Base-by-base conservation (phyloP, 2,888 invertebrate genomes). In the Pseudeuparius sepicola region DNA sequence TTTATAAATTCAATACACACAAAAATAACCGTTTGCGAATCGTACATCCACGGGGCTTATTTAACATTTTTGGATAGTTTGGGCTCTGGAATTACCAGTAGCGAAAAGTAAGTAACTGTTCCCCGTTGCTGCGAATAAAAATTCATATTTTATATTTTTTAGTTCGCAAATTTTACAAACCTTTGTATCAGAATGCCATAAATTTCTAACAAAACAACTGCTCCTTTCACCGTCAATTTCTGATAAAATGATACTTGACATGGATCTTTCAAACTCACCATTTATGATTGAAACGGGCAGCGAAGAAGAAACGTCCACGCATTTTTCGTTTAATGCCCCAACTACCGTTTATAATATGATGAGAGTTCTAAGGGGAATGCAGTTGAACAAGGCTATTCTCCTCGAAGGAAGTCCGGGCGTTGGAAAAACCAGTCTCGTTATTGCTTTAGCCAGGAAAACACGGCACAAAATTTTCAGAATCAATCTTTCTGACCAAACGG, bases 361-460 rank as follows among this genome's bases (percentile, higher is more conserved):
- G 40, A 74, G 93, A 39, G 58, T 98, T 6, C 61, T 98, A 23
- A 73, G 97, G 37, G 94, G 87, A 0, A 66, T 98, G 51, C 89
- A 93, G 53, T 61, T 96, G 39, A 83, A 84, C 41, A 88, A 93
- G 59, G 92, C 97, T 0, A 78, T 99, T 38, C 70, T 99, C 34
- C 63, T 99, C 11, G 98, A 99, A 67, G 98, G 92, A 2, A 88
- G 92, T 50, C 98, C 98, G 3, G 98, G 98, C 2, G 96, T 97
- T 12, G 98, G 98, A 3, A 99, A 99, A 65, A 97, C 97, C 0
- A 93, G 93, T 47, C 69, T 96, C 35, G 86, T 99, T 2, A 78
- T 81, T 34, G 92, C 92, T 14, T 65, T 98, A 24, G 94, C 96
- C 0, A 79, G 75, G 53, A 75, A 77, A 5, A 77, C 90, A 2